A percentile compares a stretch with the other conserved stretches of the same genome.
Evolutionary conservation across 2,888 invertebrate species (phyloP).

Genomic region (Hydraecia micacea): DNA sequence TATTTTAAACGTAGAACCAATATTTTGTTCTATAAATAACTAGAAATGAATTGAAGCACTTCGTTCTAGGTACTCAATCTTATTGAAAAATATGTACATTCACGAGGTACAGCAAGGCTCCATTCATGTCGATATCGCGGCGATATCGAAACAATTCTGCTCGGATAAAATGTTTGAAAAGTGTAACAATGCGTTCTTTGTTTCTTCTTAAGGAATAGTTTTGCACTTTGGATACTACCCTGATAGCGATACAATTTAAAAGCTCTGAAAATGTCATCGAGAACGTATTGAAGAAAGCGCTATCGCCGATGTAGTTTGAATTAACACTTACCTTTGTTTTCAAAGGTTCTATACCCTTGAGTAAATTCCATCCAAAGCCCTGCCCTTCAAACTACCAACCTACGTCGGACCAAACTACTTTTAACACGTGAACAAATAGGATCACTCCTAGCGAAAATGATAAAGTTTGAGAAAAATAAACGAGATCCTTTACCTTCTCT

Average conservation of each 20-base stretch:
- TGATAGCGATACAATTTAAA: constrained; percentile 22
- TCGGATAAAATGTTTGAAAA: constrained; percentile 31
- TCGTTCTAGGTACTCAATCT: constrained; percentile 21
- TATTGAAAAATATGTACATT: constrained; percentile 19
- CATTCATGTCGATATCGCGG: constrained; percentile 34
- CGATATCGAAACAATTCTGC: constrained; percentile 17
- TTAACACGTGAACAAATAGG: constrained; percentile 64
- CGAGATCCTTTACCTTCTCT: constrained; percentile 68
- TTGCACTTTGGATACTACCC: constrained; percentile 13
- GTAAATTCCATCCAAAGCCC: constrained; percentile 47
- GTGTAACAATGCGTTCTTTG: constrained; percentile 35
- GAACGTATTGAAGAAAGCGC: background rate
- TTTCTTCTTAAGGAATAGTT: constrained; percentile 44
- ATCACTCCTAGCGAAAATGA: constrained; percentile 61
- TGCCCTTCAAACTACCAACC: constrained; percentile 28
- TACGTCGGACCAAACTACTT: constrained; percentile 43
- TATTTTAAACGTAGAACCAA: background rate
- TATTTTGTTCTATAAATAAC: constrained; percentile 1
- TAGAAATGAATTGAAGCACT: constrained; percentile 17
- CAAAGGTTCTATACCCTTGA: constrained; percentile 41
- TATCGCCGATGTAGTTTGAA: constrained; percentile 19
- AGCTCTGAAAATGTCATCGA: background rate
- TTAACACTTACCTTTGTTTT: constrained; percentile 55
- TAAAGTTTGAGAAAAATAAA: constrained; percentile 63
- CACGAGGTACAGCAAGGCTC: constrained; percentile 13